Evolutionary conservation across 2,113 vertebrate species (phyloP).

Genomic region (Merops nubicus): DNA sequence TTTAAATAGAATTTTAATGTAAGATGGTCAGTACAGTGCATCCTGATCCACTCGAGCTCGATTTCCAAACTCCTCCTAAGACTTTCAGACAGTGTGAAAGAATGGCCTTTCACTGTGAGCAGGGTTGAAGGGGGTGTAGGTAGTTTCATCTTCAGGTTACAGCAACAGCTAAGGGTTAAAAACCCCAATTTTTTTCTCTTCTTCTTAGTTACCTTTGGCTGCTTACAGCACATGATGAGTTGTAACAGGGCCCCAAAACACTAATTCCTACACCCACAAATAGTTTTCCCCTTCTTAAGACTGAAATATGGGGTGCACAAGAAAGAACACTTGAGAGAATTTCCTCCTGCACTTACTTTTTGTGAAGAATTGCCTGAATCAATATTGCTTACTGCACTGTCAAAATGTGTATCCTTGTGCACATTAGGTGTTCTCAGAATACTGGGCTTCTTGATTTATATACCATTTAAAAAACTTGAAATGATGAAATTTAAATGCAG

Average conservation of each 20-base stretch:
- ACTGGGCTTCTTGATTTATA: background rate
- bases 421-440: background rate
- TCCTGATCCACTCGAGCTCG: accelerated
- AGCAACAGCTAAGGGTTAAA: background rate
- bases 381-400: background rate
- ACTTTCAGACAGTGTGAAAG: background rate
- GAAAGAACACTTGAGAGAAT: background rate
- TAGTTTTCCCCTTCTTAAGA: background rate
- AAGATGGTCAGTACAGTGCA: background rate
- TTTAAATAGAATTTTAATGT: background rate
- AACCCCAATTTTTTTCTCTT: background rate
- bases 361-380: background rate
- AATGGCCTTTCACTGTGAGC: background rate
- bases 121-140: background rate
- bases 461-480: background rate
- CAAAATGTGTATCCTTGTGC: background rate
- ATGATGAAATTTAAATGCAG: background rate
- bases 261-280: background rate
- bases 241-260: background rate
- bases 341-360: background rate
- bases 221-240: background rate
- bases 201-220: background rate
- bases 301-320: background rate
- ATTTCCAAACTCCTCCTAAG: background rate
- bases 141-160: background rate